Evolutionary conservation across 2,113 vertebrate genomes (phyloP).

Genomic region (Steatornis caripensis): DNA sequence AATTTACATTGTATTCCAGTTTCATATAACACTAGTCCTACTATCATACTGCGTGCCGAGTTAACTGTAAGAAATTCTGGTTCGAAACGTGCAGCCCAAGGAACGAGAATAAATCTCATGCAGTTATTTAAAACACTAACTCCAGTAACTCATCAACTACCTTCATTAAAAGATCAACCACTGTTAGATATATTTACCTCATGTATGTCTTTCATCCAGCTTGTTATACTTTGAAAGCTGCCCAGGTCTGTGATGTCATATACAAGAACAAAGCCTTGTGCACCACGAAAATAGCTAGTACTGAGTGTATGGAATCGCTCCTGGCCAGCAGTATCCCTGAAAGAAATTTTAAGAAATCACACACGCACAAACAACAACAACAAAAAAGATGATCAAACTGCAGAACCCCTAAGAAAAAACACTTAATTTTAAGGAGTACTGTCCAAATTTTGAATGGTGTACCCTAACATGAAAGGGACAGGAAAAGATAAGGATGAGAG

Average conservation of each 20-base stretch:
- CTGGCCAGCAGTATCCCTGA: constrained; percentile 76
- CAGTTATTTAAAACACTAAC: not conserved
- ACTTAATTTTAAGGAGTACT: not conserved
- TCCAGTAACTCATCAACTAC: not conserved
- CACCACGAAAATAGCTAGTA: constrained; percentile 74
- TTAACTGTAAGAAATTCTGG: not conserved
- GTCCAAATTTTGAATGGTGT: not conserved
- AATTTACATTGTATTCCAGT: not conserved
- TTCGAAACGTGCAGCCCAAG: not conserved
- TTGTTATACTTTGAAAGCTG: constrained; percentile 61
- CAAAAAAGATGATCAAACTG: not conserved
- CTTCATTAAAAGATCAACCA: not conserved
- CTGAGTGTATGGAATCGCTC: constrained; percentile 73
- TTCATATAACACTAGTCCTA: not conserved
- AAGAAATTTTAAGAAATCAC: constrained; percentile 17
- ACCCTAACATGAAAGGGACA: not conserved
- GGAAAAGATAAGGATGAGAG: not conserved
- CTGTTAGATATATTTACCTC: constrained; percentile 57
- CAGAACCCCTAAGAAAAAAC: not conserved
- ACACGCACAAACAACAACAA: not conserved
- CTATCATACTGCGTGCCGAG: not conserved
- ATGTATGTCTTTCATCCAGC: constrained; percentile 72
- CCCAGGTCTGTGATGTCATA: constrained; percentile 72
- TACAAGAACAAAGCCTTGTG: constrained; percentile 73
- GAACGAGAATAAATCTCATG: not conserved